A percentile compares a stretch with the other conserved stretches of the same genome.
Evolutionary conservation across 2,888 invertebrate species (phyloP).

Genomic region (Agriopis marginaria): DNA sequence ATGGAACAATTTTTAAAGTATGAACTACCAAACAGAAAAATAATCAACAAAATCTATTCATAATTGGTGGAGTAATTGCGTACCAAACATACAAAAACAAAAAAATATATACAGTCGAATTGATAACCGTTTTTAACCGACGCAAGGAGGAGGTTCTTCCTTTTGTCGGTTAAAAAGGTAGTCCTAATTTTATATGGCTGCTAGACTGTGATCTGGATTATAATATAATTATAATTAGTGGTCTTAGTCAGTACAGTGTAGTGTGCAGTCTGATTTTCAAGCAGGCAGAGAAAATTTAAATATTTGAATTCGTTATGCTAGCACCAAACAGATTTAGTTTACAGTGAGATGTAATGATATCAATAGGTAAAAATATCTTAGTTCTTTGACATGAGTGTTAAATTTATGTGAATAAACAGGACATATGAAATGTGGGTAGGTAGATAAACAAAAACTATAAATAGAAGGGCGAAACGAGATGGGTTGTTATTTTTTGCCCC

Average conservation of each 20-base stretch:
- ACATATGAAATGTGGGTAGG: neutral
- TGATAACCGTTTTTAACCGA: too few relatives aligned
- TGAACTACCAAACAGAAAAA: too few relatives aligned
- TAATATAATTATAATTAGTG: neutral
- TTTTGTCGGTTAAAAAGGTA: too few relatives aligned
- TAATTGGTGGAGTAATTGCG: too few relatives aligned
- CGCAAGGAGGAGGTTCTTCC: too few relatives aligned
- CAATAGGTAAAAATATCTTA: too few relatives aligned
- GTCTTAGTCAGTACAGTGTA: neutral
- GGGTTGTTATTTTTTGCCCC: slow-evolving; percentile 12
- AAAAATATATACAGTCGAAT: too few relatives aligned
- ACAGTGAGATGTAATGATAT: too few relatives aligned
- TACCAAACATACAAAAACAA: too few relatives aligned
- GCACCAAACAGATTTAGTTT: neutral
- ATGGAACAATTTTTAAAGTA: too few relatives aligned
- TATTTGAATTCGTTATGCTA: neutral
- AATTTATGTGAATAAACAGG: neutral
- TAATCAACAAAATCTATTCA: too few relatives aligned
- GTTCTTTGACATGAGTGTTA: neutral
- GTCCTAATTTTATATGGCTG: too few relatives aligned
- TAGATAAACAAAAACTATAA: slow-evolving; percentile 10
- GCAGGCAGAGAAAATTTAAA: neutral
- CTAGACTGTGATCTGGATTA: neutral
- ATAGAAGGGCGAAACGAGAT: slow-evolving; percentile 9
- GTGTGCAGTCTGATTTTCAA: neutral